Percentiles rank a stretch among this genome's conserved stretches.
phyloP scores from a whole-genome alignment of 2,888 invertebrate genomes.

The Caenorhabditis afra region DNA sequence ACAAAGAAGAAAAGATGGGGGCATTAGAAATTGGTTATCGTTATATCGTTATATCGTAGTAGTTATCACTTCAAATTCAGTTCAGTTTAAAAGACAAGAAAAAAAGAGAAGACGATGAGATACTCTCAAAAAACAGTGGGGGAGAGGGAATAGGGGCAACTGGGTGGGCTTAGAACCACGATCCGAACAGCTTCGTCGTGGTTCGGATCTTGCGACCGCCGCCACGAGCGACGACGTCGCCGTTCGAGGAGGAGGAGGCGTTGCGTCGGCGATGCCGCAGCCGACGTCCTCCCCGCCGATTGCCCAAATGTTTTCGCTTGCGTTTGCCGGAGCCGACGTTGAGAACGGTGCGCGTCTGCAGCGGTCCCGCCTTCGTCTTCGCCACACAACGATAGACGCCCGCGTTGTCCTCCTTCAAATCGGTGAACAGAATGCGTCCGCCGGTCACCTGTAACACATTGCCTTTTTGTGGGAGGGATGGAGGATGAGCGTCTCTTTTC shows the following conservation, averaged over 20 bases:
- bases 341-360: slow-evolving; percentile 76
- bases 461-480: too few species aligned
- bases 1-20: slow-evolving; percentile 11
- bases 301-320: slow-evolving; percentile 76
- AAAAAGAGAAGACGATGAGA: too few species aligned
- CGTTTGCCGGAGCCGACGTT: slow-evolving; percentile 78
- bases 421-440: slow-evolving; percentile 84
- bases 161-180: slow-evolving; percentile 61
- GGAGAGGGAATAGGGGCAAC: too few species aligned
- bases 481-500: too few species aligned
- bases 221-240: not conserved
- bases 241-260: slow-evolving; percentile 12
- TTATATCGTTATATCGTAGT: too few species aligned
- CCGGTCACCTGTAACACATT: slow-evolving; percentile 83
- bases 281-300: slow-evolving; percentile 66
- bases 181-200: slow-evolving; percentile 53
- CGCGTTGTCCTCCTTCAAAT: slow-evolving; percentile 84
- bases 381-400: slow-evolving; percentile 87
- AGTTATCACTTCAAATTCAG: too few species aligned
- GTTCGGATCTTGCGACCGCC: slow-evolving; percentile 24
- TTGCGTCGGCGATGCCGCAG: slow-evolving; percentile 67
- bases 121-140: too few species aligned
- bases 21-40: slow-evolving; percentile 47
- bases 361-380: slow-evolving; percentile 81
- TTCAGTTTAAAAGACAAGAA: too few species aligned